Base-by-base conservation (phyloP, 2,113 vertebrate genomes). In the Sorex fumeus region DNA sequence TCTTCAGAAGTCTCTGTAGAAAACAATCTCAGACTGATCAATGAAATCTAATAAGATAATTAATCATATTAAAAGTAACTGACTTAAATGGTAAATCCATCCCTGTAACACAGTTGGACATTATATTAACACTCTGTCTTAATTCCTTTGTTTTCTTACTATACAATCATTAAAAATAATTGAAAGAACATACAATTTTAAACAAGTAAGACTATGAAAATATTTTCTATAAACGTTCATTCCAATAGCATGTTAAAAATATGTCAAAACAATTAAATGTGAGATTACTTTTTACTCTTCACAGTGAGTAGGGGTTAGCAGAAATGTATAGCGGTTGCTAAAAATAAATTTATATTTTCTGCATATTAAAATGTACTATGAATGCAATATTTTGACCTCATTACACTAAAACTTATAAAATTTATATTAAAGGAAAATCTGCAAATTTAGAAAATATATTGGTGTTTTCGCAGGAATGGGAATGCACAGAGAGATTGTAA, bases 41-140 rank as follows among this genome's bases (percentile, higher is more conserved):
- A 7, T 82, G 50, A 34, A 76, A 75, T 90, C 64, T 87, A 92
- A 91, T 84, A 81, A 94, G 23, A 18, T 82, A 30, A 40, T 82
- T 95, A 78, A 87, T 84, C 81, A 87, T 67, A 70, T 36, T 75
- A 62, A 62, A 80, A 96, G 78, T 30, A 71, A 92, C 3, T 79
- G n/a, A 1, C 4, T 93, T 78, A 62, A 45, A 62, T n/a, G 23
- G 30, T 88, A 86, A 85, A 74, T 88, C 28, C 45, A 36, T 34
- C 64, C 45, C n/a, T 28, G 6, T 64, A 79, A 83, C n/a, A 92
- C 2, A 1, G 1, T 71, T 80, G 25, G 5, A n/a, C 79, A 60
- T 77, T 79, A 40, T 69, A 83, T 34, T 85, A 85, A 76, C 28
- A 45, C 2, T 66, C 36, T 86, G 9, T 60, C 8, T 83, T 53